phyloP scores from a whole-genome alignment of 1,140 invertebrate genomes.

The Trichogramma pretiosum region DNA sequence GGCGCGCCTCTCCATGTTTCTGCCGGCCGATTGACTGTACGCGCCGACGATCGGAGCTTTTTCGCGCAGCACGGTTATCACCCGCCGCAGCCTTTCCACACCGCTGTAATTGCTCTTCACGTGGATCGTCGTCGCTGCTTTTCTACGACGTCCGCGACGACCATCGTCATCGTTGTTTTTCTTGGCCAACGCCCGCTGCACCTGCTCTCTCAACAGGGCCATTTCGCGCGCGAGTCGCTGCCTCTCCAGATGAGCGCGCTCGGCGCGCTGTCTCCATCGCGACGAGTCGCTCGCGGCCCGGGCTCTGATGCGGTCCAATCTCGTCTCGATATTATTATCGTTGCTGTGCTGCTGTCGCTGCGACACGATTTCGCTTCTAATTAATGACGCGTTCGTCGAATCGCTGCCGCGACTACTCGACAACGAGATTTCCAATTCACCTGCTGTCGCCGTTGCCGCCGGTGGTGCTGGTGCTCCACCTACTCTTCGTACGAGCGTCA shows the following conservation, averaged over 20 bases:
- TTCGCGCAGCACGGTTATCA: too few species aligned
- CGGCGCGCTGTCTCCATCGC: neutral
- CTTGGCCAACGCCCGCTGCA: neutral
- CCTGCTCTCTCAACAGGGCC: neutral
- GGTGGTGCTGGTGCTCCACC: too few species aligned
- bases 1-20: neutral
- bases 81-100: too few species aligned
- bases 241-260: neutral
- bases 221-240: neutral
- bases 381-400: too few species aligned
- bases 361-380: neutral
- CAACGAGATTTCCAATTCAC: too few species aligned
- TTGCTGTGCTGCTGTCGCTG: neutral
- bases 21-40: neutral
- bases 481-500: too few species aligned
- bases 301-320: too few species aligned
- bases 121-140: too few species aligned
- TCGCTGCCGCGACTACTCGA: too few species aligned
- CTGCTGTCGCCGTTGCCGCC: too few species aligned
- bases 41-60: too few species aligned
- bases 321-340: neutral
- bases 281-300: neutral
- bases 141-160: conserved; percentile 1
- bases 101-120: too few species aligned
- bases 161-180: neutral